phyloP scores from a whole-genome alignment of 2,797 vertebrate genomes.

The Cossypha dichroa region DNA sequence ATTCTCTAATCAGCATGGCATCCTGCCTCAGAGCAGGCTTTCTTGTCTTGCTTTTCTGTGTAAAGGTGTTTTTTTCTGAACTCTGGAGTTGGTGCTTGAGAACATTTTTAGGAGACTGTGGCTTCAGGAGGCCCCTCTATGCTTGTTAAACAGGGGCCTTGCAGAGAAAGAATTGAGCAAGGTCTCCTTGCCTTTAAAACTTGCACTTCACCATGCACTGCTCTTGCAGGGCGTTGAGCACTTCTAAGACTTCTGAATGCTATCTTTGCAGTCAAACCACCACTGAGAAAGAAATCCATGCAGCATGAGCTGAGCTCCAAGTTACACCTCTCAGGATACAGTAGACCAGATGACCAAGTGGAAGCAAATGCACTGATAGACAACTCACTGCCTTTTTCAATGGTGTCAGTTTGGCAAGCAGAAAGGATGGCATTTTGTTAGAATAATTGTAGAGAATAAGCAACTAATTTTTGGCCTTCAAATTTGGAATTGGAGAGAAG shows the following conservation, averaged over 20 bases:
- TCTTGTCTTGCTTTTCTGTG: neutral
- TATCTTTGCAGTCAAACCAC: neutral
- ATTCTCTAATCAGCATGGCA: neutral
- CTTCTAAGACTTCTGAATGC: neutral
- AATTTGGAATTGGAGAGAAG: neutral
- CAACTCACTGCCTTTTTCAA: neutral
- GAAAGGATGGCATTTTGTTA: neutral
- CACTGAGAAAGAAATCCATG: neutral
- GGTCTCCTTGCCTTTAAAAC: neutral
- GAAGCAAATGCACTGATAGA: neutral
- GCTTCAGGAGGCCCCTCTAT: neutral
- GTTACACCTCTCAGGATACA: neutral
- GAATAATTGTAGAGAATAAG: neutral
- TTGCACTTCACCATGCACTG: neutral
- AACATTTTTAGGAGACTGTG: fast-evolving
- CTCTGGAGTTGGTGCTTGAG: neutral
- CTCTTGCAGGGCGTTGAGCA: neutral
- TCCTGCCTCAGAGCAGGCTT: neutral
- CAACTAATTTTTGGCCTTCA: neutral
- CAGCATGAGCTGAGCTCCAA: neutral
- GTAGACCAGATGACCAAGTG: neutral
- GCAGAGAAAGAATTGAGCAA: neutral
- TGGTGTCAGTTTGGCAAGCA: neutral
- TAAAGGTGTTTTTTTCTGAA: neutral
- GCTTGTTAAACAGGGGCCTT: neutral